Conservation (phyloP, 2,113 vertebrate species). For the Saguinus imperator region DNA sequence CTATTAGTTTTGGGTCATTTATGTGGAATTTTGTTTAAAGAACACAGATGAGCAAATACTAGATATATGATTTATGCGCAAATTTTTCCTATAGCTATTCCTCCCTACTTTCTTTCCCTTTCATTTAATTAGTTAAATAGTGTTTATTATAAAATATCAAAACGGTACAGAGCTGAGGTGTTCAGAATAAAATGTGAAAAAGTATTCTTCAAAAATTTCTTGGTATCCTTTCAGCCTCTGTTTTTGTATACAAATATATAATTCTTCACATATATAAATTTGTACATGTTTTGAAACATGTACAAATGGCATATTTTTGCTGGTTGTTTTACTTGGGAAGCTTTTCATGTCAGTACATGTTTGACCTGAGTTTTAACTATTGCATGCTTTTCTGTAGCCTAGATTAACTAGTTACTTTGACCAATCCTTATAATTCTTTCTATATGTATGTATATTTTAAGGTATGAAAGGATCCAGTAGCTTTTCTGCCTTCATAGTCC, state of each 20-base stretch:
- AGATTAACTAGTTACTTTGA: background rate
- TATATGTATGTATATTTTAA: background rate
- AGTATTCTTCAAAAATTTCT: background rate
- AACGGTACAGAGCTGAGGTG: background rate
- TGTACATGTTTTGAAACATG: background rate
- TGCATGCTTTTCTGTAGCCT: background rate
- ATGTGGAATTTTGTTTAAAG: conserved; percentile 25
- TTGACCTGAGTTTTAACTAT: background rate
- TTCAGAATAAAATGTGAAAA: background rate
- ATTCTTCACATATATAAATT: background rate
- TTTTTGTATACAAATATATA: background rate
- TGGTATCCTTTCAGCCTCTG: background rate
- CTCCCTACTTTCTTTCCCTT: background rate
- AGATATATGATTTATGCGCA: background rate
- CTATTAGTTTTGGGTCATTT: background rate
- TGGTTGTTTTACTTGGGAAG: background rate
- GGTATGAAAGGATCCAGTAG: background rate
- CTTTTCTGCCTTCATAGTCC: background rate
- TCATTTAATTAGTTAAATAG: conserved; percentile 32
- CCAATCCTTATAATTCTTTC: background rate
- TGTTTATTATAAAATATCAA: background rate
- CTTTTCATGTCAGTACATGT: background rate
- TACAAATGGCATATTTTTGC: background rate
- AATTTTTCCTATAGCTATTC: background rate
- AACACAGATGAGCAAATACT: background rate